Percentiles rank a stretch among this genome's conserved stretches.
Conservation (phyloP, 2,888 invertebrate species). For the Pteria penguin region DNA sequence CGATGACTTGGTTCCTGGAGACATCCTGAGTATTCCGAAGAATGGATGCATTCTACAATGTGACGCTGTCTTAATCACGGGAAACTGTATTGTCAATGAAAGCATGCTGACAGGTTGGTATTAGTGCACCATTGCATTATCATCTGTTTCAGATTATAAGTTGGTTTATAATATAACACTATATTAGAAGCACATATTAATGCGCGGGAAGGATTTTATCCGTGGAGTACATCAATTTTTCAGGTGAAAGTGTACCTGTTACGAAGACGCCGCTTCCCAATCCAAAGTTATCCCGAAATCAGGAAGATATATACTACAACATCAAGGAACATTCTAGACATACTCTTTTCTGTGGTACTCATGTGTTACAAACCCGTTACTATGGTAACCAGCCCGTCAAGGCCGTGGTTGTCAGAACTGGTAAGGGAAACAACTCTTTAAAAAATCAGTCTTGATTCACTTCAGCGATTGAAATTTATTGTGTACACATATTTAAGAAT, state of each 20-base stretch:
- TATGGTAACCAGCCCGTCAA: slow-evolving; percentile 88
- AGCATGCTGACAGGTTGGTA: slow-evolving; percentile 93
- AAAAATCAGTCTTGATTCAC: too few relatives aligned
- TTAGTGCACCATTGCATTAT: too few relatives aligned
- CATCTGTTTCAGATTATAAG: too few relatives aligned
- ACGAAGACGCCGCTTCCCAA: slow-evolving; percentile 93
- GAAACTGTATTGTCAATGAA: slow-evolving; percentile 96
- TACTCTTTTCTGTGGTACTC: slow-evolving; percentile 94
- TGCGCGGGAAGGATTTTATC: too few relatives aligned
- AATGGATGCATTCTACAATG: slow-evolving; percentile 92
- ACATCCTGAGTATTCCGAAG: slow-evolving; percentile 91
- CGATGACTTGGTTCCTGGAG: slow-evolving; percentile 91
- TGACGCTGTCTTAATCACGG: slow-evolving; percentile 92
- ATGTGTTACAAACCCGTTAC: slow-evolving; percentile 93
- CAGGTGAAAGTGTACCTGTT: slow-evolving; percentile 96
- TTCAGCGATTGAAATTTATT: too few relatives aligned
- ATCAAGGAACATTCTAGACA: slow-evolving; percentile 92
- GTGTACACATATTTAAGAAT: too few relatives aligned
- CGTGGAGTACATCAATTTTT: slow-evolving; percentile 50
- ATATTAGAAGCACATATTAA: too few relatives aligned
- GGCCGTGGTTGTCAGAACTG: slow-evolving; percentile 91
- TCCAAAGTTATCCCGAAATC: slow-evolving; percentile 81
- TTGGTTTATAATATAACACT: too few relatives aligned
- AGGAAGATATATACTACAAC: slow-evolving; percentile 83
- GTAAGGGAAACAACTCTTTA: too few relatives aligned